Percentiles rank a stretch among this genome's conserved stretches.
These are phyloP conservation scores for Anoplopoma fimbria DNA, from an alignment of 2,113 vertebrate genomes.

Conservation along the genomic window DNA sequence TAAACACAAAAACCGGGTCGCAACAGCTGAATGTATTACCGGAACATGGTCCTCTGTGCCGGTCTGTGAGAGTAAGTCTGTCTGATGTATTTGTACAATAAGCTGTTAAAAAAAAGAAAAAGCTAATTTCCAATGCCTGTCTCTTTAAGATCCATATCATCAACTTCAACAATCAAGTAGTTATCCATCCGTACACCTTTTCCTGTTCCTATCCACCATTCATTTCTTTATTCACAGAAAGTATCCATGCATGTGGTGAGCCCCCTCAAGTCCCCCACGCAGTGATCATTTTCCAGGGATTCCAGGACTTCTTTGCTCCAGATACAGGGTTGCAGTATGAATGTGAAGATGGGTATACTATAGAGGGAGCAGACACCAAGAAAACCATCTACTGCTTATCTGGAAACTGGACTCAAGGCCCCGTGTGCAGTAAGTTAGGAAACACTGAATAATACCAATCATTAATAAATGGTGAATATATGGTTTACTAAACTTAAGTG, in stretches of 20 bases:
- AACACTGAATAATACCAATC: background rate
- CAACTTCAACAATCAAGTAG: background rate
- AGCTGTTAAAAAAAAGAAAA: too few species aligned
- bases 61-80: conserved; percentile 66
- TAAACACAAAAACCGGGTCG: rapidly evolving
- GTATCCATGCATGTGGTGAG: rapidly evolving
- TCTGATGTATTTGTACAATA: too few species aligned
- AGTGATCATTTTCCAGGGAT: conserved; percentile 15
- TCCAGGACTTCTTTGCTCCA: conserved; percentile 40
- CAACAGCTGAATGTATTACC: rapidly evolving
- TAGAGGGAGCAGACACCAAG: rapidly evolving
- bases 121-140: too few species aligned
- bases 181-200: background rate
- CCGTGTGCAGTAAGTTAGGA: conserved; percentile 44
- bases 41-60: conserved; percentile 40
- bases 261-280: conserved; percentile 52
- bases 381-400: background rate
- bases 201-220: background rate
- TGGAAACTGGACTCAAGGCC: background rate
- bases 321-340: background rate
- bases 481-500: background rate
- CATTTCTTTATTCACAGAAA: conserved; percentile 36
- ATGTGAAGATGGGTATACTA: conserved; percentile 51
- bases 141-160: background rate
- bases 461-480: background rate